These are phyloP conservation scores for Xylota sylvarum DNA, from an alignment of 2,888 invertebrate genomes.

Conservation along the genomic window DNA sequence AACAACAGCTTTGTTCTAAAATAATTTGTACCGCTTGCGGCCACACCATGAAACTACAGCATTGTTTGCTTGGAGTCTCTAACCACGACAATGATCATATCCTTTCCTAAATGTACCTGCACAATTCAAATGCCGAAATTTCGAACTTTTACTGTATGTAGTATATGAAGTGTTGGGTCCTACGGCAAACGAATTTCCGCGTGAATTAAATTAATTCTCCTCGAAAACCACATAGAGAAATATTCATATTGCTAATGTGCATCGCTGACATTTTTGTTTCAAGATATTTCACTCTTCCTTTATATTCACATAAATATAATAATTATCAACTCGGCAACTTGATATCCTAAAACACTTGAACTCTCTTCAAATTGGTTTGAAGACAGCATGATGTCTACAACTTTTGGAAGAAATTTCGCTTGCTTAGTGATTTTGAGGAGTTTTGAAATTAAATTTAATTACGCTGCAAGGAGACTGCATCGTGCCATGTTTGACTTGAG, in stretches of 20 bases:
- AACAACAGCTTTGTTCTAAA: too few species aligned
- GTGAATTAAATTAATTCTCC: too few species aligned
- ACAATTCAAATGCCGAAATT: too few species aligned
- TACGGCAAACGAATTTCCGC: too few species aligned
- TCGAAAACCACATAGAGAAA: too few species aligned
- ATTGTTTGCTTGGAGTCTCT: too few species aligned
- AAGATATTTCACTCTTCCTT: not conserved
- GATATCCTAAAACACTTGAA: not conserved
- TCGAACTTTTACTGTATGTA: too few species aligned
- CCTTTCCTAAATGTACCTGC: too few species aligned
- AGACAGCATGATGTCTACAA: not conserved
- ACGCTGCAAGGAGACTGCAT: not conserved
- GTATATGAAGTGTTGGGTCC: too few species aligned
- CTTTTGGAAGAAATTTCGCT: not conserved
- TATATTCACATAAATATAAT: not conserved
- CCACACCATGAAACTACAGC: too few species aligned
- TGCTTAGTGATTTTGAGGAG: constrained; percentile 2
- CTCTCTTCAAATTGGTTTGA: not conserved
- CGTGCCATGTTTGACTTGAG: not conserved
- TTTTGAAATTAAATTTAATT: constrained; percentile 20
- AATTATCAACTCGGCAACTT: not conserved
- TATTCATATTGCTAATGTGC: not conserved
- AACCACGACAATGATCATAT: too few species aligned
- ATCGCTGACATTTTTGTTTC: not conserved
- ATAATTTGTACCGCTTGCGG: too few species aligned